These are phyloP conservation scores for Pristionchus fissidentatus DNA, from an alignment of 2,888 invertebrate species.

Conservation along the genomic window DNA sequence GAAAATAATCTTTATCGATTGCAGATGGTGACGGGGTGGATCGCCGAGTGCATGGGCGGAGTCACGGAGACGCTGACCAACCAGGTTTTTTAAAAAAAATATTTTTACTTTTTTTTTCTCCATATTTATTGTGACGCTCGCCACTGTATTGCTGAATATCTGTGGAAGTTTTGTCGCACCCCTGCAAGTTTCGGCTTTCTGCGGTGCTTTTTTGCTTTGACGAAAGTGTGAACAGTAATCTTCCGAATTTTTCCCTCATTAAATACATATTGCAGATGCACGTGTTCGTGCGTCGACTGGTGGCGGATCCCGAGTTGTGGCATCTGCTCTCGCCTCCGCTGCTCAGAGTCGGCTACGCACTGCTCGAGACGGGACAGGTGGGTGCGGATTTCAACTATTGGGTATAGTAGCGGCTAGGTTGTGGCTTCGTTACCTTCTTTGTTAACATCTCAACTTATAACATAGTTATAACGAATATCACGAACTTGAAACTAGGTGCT, in stretches of 20 bases:
- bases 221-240: no score
- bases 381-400: neutral
- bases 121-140: no score
- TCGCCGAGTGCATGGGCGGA: constrained; percentile 13
- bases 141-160: no score
- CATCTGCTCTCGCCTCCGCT: neutral
- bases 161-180: no score
- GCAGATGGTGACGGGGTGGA: constrained; percentile 24
- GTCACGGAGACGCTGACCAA: neutral
- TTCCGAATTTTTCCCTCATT: neutral
- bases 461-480: no score
- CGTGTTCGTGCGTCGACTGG: neutral
- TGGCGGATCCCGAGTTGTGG: constrained; percentile 1
- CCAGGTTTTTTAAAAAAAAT: constrained; percentile 39
- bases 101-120: no score
- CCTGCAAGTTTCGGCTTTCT: no score
- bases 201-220: no score
- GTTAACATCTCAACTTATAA: no score
- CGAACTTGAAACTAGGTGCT: no score
- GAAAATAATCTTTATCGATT: neutral
- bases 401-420: no score
- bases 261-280: constrained; percentile 8
- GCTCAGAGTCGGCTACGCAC: constrained; percentile 16
- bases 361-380: constrained; percentile 39
- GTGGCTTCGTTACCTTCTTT: no score